phyloP scores from a whole-genome alignment of 2,113 vertebrate species.

The Argyrosomus japonicus region DNA sequence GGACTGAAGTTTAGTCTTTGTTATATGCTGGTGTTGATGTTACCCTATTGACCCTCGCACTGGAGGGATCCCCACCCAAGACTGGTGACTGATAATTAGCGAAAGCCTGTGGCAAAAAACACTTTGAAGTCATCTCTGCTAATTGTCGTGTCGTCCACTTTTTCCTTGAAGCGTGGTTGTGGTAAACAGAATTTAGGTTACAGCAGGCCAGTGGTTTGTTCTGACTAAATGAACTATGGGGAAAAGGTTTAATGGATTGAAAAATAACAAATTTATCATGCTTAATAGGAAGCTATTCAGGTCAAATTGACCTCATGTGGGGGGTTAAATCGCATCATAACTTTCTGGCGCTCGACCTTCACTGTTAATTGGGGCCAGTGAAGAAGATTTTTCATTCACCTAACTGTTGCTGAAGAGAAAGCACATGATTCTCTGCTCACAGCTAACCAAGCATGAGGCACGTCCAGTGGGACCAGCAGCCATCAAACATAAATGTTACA shows the following conservation, averaged over 20 bases:
- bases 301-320: constrained; percentile 81
- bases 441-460: constrained; percentile 70
- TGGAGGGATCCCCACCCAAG: constrained; percentile 61
- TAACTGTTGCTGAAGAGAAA: constrained; percentile 67
- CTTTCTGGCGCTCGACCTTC: constrained; percentile 77
- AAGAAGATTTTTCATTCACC: constrained; percentile 75
- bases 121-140: constrained; percentile 71
- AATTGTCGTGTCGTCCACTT: constrained; percentile 55
- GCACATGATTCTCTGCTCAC: constrained; percentile 72
- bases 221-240: constrained; percentile 71
- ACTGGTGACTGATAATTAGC: constrained; percentile 59
- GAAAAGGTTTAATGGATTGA: constrained; percentile 79
- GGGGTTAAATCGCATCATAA: constrained; percentile 81
- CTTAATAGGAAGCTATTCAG: constrained; percentile 80
- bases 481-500: constrained; percentile 35
- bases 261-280: constrained; percentile 79
- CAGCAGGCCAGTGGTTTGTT: constrained; percentile 43
- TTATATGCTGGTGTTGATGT: constrained; percentile 62
- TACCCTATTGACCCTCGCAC: constrained; percentile 61
- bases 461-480: constrained; percentile 38
- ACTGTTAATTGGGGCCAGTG: constrained; percentile 77
- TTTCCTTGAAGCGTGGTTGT: constrained; percentile 21
- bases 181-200: constrained; percentile 49
- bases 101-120: constrained; percentile 55
- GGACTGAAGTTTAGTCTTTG: constrained; percentile 54